Conservation (phyloP, 2,797 vertebrate genomes). For the Propithecus deckenii region DNA sequence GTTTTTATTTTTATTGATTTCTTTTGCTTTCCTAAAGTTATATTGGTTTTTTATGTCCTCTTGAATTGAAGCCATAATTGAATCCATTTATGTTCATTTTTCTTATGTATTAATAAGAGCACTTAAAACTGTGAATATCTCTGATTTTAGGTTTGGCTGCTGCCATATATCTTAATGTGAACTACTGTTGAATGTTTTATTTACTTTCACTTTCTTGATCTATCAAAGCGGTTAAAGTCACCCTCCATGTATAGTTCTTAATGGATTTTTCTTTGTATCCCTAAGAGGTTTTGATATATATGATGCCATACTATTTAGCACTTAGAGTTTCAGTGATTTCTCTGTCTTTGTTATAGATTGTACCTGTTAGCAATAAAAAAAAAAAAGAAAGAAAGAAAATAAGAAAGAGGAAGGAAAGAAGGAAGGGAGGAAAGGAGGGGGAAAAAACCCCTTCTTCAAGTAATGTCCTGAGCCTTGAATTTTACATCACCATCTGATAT, state of each 20-base stretch:
- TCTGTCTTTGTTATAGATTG: conserved; percentile 6
- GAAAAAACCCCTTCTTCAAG: neutral
- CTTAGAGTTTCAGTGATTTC: neutral
- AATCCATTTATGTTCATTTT: conserved; percentile 67
- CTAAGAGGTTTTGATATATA: neutral
- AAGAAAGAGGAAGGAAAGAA: neutral
- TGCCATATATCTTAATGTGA: conserved; percentile 37
- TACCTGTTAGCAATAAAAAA: neutral
- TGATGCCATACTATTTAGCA: conserved; percentile 5
- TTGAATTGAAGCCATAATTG: conserved; percentile 66
- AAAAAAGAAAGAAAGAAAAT: neutral
- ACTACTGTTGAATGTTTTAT: conserved; percentile 1
- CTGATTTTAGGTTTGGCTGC: conserved; percentile 42
- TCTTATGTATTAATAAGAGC: conserved; percentile 56
- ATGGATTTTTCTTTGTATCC: conserved; percentile 24
- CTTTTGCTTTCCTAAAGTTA: conserved; percentile 54
- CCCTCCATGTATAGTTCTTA: neutral
- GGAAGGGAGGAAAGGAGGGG: neutral
- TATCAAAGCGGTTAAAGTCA: conserved; percentile 6
- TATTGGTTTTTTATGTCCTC: conserved; percentile 54
- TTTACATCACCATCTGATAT: neutral
- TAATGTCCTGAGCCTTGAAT: conserved; percentile 26
- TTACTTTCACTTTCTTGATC: conserved; percentile 51
- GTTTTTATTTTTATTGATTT: conserved; percentile 70
- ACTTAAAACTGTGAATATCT: conserved; percentile 44